Conservation (phyloP, 2,888 invertebrate genomes). For the Gastracanthus pulcherrimus region DNA sequence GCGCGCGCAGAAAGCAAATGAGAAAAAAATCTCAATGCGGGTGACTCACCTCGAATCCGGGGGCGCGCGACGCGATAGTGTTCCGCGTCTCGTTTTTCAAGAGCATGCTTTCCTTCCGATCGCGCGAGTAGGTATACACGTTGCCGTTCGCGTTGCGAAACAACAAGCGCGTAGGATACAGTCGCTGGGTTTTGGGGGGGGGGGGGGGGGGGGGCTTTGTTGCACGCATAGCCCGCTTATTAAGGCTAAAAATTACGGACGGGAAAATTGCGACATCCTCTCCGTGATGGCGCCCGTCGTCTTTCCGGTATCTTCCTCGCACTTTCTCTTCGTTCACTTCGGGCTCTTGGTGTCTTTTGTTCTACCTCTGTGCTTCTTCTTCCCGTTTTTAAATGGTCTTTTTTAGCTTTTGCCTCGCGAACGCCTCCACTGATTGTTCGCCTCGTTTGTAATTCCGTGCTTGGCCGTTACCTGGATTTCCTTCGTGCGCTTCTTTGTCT, state of each 20-base stretch:
- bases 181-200: too few species aligned
- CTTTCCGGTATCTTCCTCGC: background rate
- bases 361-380: too few species aligned
- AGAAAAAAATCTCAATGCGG: too few species aligned
- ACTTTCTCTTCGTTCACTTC: background rate
- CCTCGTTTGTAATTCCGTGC: background rate
- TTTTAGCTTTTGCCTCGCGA: background rate
- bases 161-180: too few species aligned
- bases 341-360: too few species aligned
- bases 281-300: background rate
- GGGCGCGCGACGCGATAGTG: too few species aligned
- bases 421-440: background rate
- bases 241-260: conserved; percentile 45
- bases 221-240: conserved; percentile 21
- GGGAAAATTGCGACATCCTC: conserved; percentile 55
- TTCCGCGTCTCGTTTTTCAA: too few species aligned
- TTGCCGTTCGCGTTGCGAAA: too few species aligned
- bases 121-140: too few species aligned
- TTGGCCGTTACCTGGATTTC: background rate
- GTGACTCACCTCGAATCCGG: too few species aligned
- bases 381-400: background rate
- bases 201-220: conserved; percentile 32
- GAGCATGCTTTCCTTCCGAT: too few species aligned
- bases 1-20: too few species aligned
- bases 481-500: background rate